Base-by-base conservation (phyloP, 2,888 invertebrate genomes). In the Anticlea derivata region DNA sequence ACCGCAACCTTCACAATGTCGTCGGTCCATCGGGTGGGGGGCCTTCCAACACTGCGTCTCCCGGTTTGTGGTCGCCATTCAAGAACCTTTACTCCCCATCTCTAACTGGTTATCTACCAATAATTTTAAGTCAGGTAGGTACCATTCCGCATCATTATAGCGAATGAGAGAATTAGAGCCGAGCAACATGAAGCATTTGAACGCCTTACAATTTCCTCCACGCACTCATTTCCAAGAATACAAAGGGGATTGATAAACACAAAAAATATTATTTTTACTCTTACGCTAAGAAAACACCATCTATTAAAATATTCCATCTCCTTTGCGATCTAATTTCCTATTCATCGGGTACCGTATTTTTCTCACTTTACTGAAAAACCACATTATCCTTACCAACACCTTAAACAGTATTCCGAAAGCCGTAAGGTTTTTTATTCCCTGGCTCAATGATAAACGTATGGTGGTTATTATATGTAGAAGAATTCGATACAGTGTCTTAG, bases 301-400 rank as follows among this genome's bases (percentile, higher is more conserved):
- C 70, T 70, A 74, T 80, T 78, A 78, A 76, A 80, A 81, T 79
- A 78, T 76, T 72, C 72, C 73, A 75, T 75, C 73, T 70, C 72
- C 65, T 68, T 72, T 68, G 66, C 69, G 73, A 80, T 80, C 78
- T 83, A 81, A 85, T 84, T 85, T 83, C 79, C 78, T 73, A 82
- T 82, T 80, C 78, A 82, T 78, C 75, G 75, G 68, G 72, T 70
- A 66, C 68, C 70, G 74, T 74, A 73, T 78, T 80, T 78, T 69
- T 73, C 71, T 63, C 63, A 63, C 67, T 66, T 54, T 55, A 44
- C 54, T 62, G 59, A 39, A 50, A 54, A 61, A 70, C 75, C 63
- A 63, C 50, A 35, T 55, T 61, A 46, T 23, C 5, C 24, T 29
- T 60, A 11, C 65, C 23, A 10, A 29, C 20, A 8, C 13, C 39